Base-by-base conservation (phyloP, 2,888 invertebrate genomes). In the Timandra comae region DNA sequence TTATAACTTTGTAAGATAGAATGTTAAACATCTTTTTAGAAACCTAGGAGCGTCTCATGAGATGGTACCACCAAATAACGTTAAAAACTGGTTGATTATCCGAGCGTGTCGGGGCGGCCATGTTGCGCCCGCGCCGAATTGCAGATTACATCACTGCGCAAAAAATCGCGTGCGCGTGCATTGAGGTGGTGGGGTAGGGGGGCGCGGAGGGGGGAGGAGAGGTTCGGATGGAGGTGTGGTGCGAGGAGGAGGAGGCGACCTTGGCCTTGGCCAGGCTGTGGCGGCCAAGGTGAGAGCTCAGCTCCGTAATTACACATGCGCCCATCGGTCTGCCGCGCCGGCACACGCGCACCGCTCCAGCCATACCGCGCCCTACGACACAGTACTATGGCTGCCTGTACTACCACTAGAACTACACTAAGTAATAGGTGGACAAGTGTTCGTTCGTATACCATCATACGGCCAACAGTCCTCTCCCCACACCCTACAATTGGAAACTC, bases 111-210 rank as follows among this genome's bases (percentile, higher is more conserved):
- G 46, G 56, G 59, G 61, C 66, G 56, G 79, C 77, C 76, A 77
- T 73, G 74, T 73, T 76, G 78, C 76, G 68, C 73, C 65, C 65
- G 69, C 75, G 78, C 79, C 78, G 74, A 82, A 81, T 74, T 76
- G 74, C 66, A 63, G 72, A 78, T 82, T 82, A 84, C 81, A 82
- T 84, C 84, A 84, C 68, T 68, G 69, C 64, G 74, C 78, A 81
- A 82, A 82, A 82, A 79, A 73, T 63, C 56, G 68, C 64, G 67
- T 71, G 73, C 72, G 66, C 70, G 66, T 62, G 59, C 56, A 64
- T 49, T 30, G 47, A 43, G 42, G 41, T 41, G 45, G 30, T 35
- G 40, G 47, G 50, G 41, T 49, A 35, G 36, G 38, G 24, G 36
- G 32, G 36, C 46, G 29, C 40, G 23, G 43, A 29, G 27, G 12